Conservation (phyloP, 2,113 vertebrate genomes). For the Tyrannus savana region DNA sequence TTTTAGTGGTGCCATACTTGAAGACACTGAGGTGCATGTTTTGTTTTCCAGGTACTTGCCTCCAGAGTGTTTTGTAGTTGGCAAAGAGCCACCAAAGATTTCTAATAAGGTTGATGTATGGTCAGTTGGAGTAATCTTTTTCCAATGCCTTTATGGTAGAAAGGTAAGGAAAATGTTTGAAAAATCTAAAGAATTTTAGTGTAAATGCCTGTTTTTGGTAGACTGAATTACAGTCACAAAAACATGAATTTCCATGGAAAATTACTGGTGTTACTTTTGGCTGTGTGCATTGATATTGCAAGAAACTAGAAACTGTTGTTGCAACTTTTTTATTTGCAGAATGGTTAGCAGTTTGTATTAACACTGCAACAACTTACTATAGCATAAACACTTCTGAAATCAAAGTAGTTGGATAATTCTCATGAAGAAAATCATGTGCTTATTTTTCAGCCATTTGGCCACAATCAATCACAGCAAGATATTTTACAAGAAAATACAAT, state of each 20-base stretch:
- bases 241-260: neutral
- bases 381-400: conserved; percentile 8
- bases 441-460: conserved; percentile 92
- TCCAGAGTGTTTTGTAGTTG: conserved; percentile 98
- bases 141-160: conserved; percentile 98
- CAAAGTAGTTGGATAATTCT: conserved; percentile 16
- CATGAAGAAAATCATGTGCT: conserved; percentile 33
- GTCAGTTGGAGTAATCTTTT: conserved; percentile 99
- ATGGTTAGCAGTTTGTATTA: neutral
- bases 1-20: neutral
- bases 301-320: neutral
- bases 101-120: conserved; percentile 99
- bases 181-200: neutral
- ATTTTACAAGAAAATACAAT: conserved; percentile 99
- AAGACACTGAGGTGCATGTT: neutral
- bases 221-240: neutral
- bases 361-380: neutral
- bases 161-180: conserved; percentile 81
- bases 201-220: neutral
- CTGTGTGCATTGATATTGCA: neutral
- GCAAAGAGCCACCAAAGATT: conserved; percentile 99
- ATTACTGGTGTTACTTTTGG: neutral
- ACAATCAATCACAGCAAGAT: conserved; percentile 99
- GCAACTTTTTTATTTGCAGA: neutral
- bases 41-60: conserved; percentile 89